Conservation (phyloP, 1,140 invertebrate genomes). For the Mizuhopecten yessoensis region DNA sequence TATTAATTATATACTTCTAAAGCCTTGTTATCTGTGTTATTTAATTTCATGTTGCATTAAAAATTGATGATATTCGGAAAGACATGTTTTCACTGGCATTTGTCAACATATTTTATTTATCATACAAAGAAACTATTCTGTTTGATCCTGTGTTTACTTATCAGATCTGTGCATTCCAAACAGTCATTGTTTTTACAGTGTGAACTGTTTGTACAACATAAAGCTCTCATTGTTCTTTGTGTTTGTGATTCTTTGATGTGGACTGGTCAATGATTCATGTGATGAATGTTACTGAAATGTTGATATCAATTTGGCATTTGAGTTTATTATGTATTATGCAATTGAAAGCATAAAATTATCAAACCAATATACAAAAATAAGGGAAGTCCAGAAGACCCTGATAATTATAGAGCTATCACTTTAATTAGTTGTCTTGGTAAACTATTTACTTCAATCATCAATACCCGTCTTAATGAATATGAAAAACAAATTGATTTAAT, state of each 20-base stretch:
- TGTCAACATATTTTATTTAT: slow-evolving; percentile 4
- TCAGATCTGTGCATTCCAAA: neutral
- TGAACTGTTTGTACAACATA: slow-evolving; percentile 10
- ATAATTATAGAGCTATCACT: too few relatives aligned
- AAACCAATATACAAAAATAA: too few relatives aligned
- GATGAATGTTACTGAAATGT: neutral
- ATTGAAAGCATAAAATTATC: neutral
- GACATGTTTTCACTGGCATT: neutral
- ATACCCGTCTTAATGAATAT: too few relatives aligned
- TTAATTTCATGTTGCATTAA: too few relatives aligned
- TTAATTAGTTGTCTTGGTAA: too few relatives aligned
- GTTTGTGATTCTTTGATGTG: neutral
- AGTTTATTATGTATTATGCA: neutral
- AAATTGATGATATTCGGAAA: too few relatives aligned
- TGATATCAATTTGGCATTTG: neutral
- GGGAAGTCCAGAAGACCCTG: too few relatives aligned
- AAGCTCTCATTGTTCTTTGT: neutral
- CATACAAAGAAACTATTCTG: slow-evolving; percentile 9
- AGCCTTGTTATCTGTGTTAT: too few relatives aligned
- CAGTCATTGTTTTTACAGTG: neutral
- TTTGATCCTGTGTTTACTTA: slow-evolving; percentile 25
- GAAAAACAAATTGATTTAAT: too few relatives aligned
- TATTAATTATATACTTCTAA: too few relatives aligned
- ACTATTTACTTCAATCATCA: too few relatives aligned
- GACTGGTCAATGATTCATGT: neutral